Conservation (phyloP, 2,113 vertebrate genomes). For the Malurus melanocephalus region DNA sequence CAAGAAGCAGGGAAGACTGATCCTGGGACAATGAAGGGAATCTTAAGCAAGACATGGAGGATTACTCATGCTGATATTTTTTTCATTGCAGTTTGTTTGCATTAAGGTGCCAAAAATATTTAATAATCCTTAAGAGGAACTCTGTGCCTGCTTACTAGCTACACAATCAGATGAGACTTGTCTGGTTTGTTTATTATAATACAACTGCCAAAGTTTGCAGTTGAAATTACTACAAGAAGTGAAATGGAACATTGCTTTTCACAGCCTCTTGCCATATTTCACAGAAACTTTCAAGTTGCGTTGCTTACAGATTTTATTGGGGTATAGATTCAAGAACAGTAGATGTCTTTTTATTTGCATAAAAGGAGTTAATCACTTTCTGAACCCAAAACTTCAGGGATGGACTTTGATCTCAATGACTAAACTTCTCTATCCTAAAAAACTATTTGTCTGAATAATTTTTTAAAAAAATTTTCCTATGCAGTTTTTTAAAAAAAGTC, state of each 20-base stretch:
- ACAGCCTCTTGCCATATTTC: neutral
- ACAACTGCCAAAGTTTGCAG: neutral
- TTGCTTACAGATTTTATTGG: neutral
- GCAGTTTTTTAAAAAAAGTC: neutral
- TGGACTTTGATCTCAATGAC: neutral
- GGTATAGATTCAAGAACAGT: neutral
- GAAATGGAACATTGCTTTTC: neutral
- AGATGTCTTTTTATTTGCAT: neutral
- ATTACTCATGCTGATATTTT: neutral
- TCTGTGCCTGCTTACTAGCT: neutral
- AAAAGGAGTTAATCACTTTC: neutral
- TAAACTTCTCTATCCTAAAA: neutral
- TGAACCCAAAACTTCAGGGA: neutral
- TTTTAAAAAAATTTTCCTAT: neutral
- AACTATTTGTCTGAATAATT: neutral
- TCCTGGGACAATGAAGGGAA: neutral
- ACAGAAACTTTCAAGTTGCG: neutral
- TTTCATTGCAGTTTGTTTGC: neutral
- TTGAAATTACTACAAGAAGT: neutral
- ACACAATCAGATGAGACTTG: neutral
- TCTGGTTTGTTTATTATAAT: neutral
- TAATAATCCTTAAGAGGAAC: neutral
- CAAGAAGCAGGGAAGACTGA: neutral
- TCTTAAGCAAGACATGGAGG: neutral
- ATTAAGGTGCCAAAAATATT: slow-evolving; percentile 23